Evolutionary conservation across 1,140 invertebrate species (phyloP).

Genomic region (Glomeris maerens): DNA sequence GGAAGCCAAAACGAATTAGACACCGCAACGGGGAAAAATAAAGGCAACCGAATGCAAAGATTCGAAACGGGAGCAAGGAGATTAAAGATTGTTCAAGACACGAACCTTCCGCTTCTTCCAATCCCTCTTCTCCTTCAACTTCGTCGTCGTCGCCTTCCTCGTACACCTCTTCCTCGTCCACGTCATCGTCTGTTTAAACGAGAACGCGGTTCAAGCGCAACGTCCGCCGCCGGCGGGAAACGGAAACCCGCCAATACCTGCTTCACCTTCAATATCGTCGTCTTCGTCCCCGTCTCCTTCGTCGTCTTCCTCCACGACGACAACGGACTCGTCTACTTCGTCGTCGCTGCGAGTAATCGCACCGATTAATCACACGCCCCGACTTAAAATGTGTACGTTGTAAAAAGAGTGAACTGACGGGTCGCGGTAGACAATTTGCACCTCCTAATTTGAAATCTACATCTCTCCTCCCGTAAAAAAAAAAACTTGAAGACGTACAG

Average conservation of each 20-base stretch:
- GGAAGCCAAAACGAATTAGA: too few relatives aligned
- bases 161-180: conserved; percentile 25
- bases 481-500: too few relatives aligned
- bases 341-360: conserved; percentile 24
- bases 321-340: conserved; percentile 27
- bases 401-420: too few relatives aligned
- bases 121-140: conserved; percentile 15
- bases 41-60: too few relatives aligned
- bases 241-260: conserved; percentile 1
- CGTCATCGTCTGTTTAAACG: conserved; percentile 16
- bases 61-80: not conserved
- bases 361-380: not conserved
- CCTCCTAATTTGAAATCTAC: too few relatives aligned
- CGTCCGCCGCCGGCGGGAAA: not conserved
- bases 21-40: too few relatives aligned
- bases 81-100: conserved; percentile 14
- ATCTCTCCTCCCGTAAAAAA: too few relatives aligned
- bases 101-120: conserved; percentile 16
- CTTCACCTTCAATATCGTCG: conserved; percentile 34
- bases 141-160: conserved; percentile 27
- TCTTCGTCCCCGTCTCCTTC: conserved; percentile 38
- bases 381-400: not conserved
- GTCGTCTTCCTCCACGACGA: conserved; percentile 26
- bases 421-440: too few relatives aligned
- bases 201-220: not conserved